A percentile compares a stretch with the other conserved stretches of the same genome.
These are phyloP conservation scores for Bergia sp. DNA, from an alignment of 92 coral and sea anemone species.

Conservation along the genomic window DNA sequence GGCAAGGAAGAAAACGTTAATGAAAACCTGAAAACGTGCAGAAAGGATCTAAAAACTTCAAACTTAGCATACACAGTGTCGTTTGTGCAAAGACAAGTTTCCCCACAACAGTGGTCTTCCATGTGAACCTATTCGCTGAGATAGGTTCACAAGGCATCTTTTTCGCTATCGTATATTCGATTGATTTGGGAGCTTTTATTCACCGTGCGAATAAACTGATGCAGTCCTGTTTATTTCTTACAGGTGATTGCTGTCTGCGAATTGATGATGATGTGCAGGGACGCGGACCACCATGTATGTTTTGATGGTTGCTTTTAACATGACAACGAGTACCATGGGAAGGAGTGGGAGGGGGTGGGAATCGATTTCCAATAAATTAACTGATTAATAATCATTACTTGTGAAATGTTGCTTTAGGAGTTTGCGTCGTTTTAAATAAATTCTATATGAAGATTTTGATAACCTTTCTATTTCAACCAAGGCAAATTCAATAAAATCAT, in stretches of 20 bases:
- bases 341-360: not conserved
- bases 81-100: too few relatives aligned
- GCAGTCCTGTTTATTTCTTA: not conserved
- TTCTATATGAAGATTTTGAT: too few relatives aligned
- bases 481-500: too few relatives aligned
- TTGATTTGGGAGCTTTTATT: not conserved
- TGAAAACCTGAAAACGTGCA: too few relatives aligned
- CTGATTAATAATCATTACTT: not conserved
- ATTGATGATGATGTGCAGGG: conserved; percentile 39
- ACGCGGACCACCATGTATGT: conserved; percentile 32
- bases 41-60: too few relatives aligned
- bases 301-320: not conserved
- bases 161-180: too few relatives aligned
- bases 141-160: too few relatives aligned
- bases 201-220: not conserved
- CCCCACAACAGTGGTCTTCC: too few relatives aligned
- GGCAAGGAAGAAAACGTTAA: too few relatives aligned
- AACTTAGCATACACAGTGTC: too few relatives aligned
- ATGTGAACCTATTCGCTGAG: too few relatives aligned
- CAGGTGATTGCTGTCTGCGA: conserved; percentile 35
- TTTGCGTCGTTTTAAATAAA: not conserved
- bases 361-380: not conserved
- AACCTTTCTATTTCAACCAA: too few relatives aligned
- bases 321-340: not conserved
- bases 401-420: not conserved